These are phyloP conservation scores for Poeciliopsis presidionis DNA, from an alignment of 2,797 vertebrate species.

Conservation along the genomic window DNA sequence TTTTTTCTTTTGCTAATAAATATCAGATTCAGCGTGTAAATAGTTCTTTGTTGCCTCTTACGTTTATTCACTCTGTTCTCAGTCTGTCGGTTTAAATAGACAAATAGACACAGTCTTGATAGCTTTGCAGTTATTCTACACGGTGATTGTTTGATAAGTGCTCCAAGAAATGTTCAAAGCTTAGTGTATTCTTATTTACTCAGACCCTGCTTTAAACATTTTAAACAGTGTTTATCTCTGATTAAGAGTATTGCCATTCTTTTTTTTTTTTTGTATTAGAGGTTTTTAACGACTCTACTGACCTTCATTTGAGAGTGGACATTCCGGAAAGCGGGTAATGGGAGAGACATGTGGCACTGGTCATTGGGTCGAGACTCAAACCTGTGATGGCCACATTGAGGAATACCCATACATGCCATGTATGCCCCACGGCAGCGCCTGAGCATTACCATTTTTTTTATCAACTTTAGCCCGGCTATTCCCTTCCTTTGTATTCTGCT, in stretches of 20 bases:
- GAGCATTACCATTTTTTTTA: too few species aligned
- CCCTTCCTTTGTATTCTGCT: too few species aligned
- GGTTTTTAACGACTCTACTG: too few species aligned
- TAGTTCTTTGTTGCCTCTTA: neutral
- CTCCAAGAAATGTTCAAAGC: neutral
- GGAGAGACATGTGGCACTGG: too few species aligned
- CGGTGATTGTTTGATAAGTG: neutral
- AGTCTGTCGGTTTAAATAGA: neutral
- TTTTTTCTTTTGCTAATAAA: neutral
- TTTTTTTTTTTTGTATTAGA: neutral
- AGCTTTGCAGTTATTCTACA: neutral
- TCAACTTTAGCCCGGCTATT: too few species aligned
- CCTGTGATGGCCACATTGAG: too few species aligned
- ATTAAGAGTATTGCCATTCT: neutral
- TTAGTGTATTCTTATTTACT: neutral
- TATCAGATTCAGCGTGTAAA: neutral
- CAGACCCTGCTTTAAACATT: neutral
- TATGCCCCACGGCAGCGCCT: too few species aligned
- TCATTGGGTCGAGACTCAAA: too few species aligned
- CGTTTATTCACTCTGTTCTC: neutral
- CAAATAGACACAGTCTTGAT: too few species aligned
- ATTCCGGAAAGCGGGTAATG: too few species aligned
- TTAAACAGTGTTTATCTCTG: neutral
- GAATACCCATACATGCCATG: too few species aligned
- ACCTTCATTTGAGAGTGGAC: too few species aligned